Conservation (phyloP, 2,113 vertebrate species). For the Merops nubicus region DNA sequence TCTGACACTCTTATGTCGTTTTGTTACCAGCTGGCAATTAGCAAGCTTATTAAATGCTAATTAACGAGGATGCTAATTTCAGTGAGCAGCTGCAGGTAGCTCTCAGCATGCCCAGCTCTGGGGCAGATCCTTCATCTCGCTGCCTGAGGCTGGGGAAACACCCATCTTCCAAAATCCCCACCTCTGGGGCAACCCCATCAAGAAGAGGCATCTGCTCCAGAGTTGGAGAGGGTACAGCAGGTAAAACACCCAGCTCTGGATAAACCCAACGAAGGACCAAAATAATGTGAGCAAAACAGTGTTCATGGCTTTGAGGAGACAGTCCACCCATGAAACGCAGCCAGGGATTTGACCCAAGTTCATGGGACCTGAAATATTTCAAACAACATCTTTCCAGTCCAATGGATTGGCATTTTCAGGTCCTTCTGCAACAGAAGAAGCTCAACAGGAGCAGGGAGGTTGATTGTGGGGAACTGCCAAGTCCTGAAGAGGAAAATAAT, state of each 20-base stretch:
- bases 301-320: neutral
- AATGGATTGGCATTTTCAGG: fast-evolving
- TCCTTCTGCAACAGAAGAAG: neutral
- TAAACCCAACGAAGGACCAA: neutral
- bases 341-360: neutral
- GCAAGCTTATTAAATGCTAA: neutral
- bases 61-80: slow-evolving; percentile 35
- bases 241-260: neutral
- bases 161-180: neutral
- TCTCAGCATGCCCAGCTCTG: neutral
- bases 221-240: neutral
- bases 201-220: neutral
- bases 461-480: neutral
- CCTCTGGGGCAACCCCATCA: neutral
- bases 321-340: neutral
- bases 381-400: neutral
- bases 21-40: slow-evolving; percentile 5
- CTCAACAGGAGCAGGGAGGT: neutral
- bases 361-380: neutral
- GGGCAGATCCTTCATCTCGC: neutral
- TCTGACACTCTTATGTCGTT: neutral
- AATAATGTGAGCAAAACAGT: fast-evolving
- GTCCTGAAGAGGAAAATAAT: neutral
- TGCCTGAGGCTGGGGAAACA: neutral
- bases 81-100: slow-evolving; percentile 25